phyloP scores from a whole-genome alignment of 2,797 vertebrate species.

The Esox masquinongy region DNA sequence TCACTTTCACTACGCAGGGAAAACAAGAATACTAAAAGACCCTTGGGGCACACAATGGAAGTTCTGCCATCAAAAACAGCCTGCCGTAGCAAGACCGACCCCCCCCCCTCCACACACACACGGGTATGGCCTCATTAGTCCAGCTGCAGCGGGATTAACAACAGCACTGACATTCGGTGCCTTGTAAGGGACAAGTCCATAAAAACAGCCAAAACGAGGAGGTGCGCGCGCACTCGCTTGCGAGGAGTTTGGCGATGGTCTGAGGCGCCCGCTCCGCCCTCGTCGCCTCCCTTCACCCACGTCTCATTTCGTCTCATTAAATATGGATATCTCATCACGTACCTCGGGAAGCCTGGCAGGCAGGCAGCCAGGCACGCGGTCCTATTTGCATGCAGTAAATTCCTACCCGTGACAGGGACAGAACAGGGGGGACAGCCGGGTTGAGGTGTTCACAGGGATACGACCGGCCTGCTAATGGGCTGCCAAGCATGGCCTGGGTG shows the following conservation, averaged over 20 bases:
- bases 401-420: conserved; percentile 74
- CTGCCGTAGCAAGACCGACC: conserved; percentile 40
- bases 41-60: conserved; percentile 73
- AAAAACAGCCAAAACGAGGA: conserved; percentile 65
- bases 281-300: conserved; percentile 69
- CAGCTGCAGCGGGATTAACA: conserved; percentile 76
- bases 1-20: conserved; percentile 69
- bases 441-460: conserved; percentile 17
- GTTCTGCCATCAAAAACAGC: conserved; percentile 62
- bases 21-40: conserved; percentile 68
- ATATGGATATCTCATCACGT: conserved; percentile 99
- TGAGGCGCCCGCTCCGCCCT: conserved; percentile 37
- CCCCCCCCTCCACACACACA: no score
- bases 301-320: conserved; percentile 98
- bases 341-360: conserved; percentile 57
- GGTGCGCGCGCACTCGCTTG: background rate
- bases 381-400: conserved; percentile 97
- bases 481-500: background rate
- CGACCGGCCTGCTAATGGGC: conserved; percentile 44
- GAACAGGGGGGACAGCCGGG: background rate
- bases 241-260: conserved; percentile 22
- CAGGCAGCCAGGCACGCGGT: conserved; percentile 50
- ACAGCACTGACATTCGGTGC: conserved; percentile 79
- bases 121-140: conserved; percentile 75
- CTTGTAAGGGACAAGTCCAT: conserved; percentile 80